A percentile compares a stretch with the other conserved stretches of the same genome.
Evolutionary conservation across 2,797 vertebrate species (phyloP).

Genomic region (Silurus aristotelis): DNA sequence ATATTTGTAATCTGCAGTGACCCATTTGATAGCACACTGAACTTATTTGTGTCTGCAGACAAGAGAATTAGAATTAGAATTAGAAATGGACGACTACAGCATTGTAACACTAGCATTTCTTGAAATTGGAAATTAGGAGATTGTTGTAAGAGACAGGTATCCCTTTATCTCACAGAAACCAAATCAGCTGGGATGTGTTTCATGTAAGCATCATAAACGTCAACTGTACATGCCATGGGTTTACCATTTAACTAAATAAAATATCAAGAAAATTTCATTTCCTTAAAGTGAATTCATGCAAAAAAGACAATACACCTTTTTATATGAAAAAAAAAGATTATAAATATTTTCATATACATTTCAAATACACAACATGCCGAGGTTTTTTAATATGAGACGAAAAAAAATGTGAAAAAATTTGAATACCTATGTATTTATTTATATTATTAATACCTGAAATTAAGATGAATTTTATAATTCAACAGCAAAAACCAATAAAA

Average conservation of each 20-base stretch:
- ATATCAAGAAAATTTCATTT: neutral
- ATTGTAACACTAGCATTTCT: neutral
- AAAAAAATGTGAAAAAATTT: neutral
- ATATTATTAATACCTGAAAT: neutral
- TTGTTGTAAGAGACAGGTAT: neutral
- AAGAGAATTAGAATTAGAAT: neutral
- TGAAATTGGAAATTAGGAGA: too few relatives aligned
- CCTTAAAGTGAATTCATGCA: neutral
- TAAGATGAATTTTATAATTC: neutral
- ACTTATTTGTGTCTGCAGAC: conserved; percentile 47
- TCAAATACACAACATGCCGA: neutral
- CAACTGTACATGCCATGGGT: neutral
- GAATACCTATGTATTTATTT: neutral
- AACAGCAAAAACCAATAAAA: neutral
- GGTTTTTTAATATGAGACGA: neutral
- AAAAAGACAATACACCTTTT: neutral
- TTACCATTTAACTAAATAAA: neutral
- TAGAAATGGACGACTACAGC: neutral
- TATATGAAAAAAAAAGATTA: neutral
- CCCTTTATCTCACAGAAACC: neutral
- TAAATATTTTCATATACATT: neutral
- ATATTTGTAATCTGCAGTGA: conserved; percentile 64
- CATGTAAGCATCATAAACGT: neutral
- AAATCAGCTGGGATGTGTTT: neutral
- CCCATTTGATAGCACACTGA: conserved; percentile 57